Percentiles rank a stretch among this genome's conserved stretches.
Conservation (phyloP, 2,797 vertebrate species). For the Potorous gilbertii region DNA sequence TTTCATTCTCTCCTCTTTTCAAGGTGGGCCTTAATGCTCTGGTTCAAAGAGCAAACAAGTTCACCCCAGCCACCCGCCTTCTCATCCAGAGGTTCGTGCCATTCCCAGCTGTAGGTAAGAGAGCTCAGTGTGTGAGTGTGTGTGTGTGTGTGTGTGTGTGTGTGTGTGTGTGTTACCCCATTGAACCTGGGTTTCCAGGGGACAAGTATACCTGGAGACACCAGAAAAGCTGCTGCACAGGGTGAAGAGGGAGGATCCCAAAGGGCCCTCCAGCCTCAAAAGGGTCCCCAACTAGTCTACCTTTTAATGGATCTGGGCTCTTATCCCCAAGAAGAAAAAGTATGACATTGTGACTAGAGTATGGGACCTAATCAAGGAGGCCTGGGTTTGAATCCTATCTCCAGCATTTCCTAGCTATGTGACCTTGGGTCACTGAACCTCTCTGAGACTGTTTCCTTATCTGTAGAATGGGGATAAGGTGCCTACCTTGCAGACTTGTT, state of each 20-base stretch:
- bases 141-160: fast-evolving
- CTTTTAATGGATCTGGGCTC: neutral
- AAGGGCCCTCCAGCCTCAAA: no score
- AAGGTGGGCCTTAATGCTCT: conserved; percentile 94
- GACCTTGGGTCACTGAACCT: neutral
- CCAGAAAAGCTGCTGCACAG: neutral
- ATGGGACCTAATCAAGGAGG: neutral
- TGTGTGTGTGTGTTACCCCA: fast-evolving
- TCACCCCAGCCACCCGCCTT: conserved; percentile 90
- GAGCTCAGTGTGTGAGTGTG: fast-evolving
- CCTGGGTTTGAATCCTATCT: neutral
- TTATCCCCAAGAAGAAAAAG: neutral
- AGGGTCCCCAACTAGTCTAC: neutral
- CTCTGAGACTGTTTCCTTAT: conserved; percentile 23
- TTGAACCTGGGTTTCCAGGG: neutral
- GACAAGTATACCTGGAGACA: neutral
- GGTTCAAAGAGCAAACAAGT: conserved; percentile 90
- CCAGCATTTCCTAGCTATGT: neutral
- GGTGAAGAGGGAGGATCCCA: neutral
- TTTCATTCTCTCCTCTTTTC: conserved; percentile 35
- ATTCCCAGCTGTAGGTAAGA: conserved; percentile 95
- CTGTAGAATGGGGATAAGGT: neutral
- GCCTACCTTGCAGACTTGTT: neutral
- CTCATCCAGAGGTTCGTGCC: conserved; percentile 95
- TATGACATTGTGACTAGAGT: neutral